Evolutionary conservation across 2,113 vertebrate species (phyloP).

Genomic region (Myotis davidii): DNA sequence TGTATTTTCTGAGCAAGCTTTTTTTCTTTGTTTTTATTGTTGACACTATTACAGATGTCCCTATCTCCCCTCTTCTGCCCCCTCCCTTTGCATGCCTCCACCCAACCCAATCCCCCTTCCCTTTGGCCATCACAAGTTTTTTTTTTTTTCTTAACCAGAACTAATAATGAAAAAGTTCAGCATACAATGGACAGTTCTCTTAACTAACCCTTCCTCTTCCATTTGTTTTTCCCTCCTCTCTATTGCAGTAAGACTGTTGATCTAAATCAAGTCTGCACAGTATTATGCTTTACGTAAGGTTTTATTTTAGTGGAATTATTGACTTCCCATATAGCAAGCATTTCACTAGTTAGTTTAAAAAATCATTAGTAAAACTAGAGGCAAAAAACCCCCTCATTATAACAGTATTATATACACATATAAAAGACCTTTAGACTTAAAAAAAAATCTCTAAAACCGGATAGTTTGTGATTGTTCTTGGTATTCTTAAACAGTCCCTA

Average conservation of each 20-base stretch:
- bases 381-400: neutral
- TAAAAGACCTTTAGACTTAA: conserved; percentile 1
- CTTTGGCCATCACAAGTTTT: too few relatives aligned
- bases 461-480: neutral
- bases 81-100: too few relatives aligned
- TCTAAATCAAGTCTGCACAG: neutral
- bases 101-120: too few relatives aligned
- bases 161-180: neutral
- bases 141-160: neutral
- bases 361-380: neutral
- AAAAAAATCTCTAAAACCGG: neutral
- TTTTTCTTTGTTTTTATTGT: neutral
- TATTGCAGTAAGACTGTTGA: neutral
- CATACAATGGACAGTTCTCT: neutral
- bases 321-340: neutral
- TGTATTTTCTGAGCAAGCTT: neutral
- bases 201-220: neutral
- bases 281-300: conserved; percentile 7
- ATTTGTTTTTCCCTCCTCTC: neutral
- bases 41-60: neutral
- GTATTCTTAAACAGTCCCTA: neutral
- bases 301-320: conserved; percentile 41
- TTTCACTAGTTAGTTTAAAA: conserved; percentile 17
- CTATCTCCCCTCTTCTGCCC: neutral
- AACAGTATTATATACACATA: neutral